Evolutionary conservation across 37 sponge, comb jelly and placozoan genomes (phyloP).

Genomic region (Bolinopsis microptera): DNA sequence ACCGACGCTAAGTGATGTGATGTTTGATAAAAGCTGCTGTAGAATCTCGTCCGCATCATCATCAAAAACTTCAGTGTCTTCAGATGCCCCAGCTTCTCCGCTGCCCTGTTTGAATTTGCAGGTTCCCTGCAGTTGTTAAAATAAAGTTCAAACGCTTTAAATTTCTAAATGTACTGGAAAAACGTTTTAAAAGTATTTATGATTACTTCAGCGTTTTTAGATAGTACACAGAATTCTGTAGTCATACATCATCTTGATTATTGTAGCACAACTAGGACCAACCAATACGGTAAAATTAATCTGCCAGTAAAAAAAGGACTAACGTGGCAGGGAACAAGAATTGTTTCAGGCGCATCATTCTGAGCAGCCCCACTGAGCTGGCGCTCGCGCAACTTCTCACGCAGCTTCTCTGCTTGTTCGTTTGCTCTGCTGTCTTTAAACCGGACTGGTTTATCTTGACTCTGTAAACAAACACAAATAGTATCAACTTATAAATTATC

Average conservation of each 20-base stretch:
- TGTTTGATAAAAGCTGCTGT: not conserved
- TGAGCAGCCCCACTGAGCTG: slow-evolving; percentile 49
- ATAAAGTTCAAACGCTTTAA: too few species aligned
- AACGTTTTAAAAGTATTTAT: too few species aligned
- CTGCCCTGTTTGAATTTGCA: not conserved
- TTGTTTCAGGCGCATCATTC: slow-evolving; percentile 20
- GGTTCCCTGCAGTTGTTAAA: not conserved
- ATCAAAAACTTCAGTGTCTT: not conserved
- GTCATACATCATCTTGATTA: too few species aligned
- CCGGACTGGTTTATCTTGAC: not conserved
- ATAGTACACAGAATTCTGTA: too few species aligned
- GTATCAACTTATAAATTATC: not conserved
- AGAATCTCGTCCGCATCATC: slow-evolving; percentile 25
- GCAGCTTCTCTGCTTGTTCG: slow-evolving; percentile 33
- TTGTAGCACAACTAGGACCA: too few species aligned
- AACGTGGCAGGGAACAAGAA: slow-evolving; percentile 31
- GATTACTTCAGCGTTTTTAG: too few species aligned
- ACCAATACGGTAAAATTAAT: too few species aligned
- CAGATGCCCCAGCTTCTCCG: not conserved
- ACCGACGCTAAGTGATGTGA: slow-evolving; percentile 11
- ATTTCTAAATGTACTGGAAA: too few species aligned
- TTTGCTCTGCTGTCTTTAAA: slow-evolving; percentile 46
- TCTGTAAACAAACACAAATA: not conserved
- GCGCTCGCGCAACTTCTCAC: slow-evolving; percentile 14
- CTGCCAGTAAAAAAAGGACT: too few species aligned